Evolutionary conservation across 2,888 invertebrate species (phyloP), one percentile per base, ranked within the genome.

Genomic region (Mimas tiliae): DNA sequence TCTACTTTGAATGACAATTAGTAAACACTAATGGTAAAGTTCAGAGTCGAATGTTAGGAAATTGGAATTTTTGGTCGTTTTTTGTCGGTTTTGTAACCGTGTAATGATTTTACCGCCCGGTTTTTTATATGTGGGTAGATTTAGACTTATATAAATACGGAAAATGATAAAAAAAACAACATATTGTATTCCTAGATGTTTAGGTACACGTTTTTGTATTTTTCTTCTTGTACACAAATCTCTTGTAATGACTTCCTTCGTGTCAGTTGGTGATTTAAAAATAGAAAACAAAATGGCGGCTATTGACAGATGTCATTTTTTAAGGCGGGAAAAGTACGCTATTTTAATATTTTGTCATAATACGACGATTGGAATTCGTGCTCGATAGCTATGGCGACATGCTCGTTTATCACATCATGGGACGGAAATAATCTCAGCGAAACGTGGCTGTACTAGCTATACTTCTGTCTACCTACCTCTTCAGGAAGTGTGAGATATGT

Each of bases 121-220:
- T 42, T 58, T 58, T 52, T 58, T 58, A 38, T 55, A 65, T 47
- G 65, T 65, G 38, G 52, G 55, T 65, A 42, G 52, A 42, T 47
- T 55, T 42, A 64, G 42, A 58, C 38, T 2, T 58, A 58, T 19
- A 58, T 58, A 16, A 58, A 58, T 16, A 38, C 19, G 38, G 42
- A 58, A 58, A 58, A 58, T 58, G 58, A 12, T 12, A 58, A 58
- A 58, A 58, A 58, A 58, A 55, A 9, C 38, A 58, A 19, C 19
- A 58, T 42, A 42, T 42, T 58, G 58, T 58, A 58, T 58, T 58
- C 42, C 58, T 58, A 58, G 58, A 38, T 58, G 38, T 6, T 42
- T 58, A 58, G 58, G 58, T 58, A 58, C 58, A 58, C 58, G 19
- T 58, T 58, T 58, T 58, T 58, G 42, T 58, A 58, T 58, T 58